These are phyloP conservation scores for Caradrina clavipalpis DNA, from an alignment of 2,888 invertebrate genomes.

Conservation along the genomic window DNA sequence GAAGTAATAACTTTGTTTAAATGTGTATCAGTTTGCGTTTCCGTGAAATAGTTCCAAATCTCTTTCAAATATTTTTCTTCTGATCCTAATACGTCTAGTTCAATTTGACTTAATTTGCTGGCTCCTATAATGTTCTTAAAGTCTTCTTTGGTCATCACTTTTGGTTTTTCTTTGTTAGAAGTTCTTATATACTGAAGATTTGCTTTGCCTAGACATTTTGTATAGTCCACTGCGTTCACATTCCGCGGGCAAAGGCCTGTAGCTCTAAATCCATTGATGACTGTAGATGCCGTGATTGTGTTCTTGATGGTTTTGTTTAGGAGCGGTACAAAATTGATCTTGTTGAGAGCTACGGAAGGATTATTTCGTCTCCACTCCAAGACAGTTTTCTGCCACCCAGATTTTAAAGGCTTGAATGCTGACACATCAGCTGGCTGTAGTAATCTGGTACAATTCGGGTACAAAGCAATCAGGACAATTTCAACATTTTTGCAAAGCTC, in stretches of 20 bases:
- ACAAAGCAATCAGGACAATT: constrained; percentile 49
- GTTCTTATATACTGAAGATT: too few species aligned
- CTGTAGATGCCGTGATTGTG: constrained; percentile 14
- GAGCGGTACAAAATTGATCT: constrained; percentile 59
- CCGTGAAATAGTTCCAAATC: constrained; percentile 17
- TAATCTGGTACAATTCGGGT: constrained; percentile 59
- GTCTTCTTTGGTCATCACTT: neutral
- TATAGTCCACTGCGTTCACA: constrained; percentile 49
- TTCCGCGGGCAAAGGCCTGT: constrained; percentile 54
- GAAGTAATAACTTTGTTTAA: constrained; percentile 26
- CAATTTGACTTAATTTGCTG: neutral
- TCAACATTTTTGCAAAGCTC: constrained; percentile 29
- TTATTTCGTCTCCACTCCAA: constrained; percentile 55
- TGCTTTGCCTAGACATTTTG: constrained; percentile 33
- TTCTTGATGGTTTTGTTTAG: constrained; percentile 40
- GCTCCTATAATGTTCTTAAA: neutral
- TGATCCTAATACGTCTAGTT: constrained; percentile 7
- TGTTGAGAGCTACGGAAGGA: constrained; percentile 45
- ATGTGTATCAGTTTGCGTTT: constrained; percentile 18
- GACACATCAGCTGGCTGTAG: constrained; percentile 61
- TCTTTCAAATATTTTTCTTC: constrained; percentile 20
- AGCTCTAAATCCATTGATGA: constrained; percentile 59
- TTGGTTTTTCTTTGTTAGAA: constrained; percentile 8
- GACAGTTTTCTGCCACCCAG: constrained; percentile 55
- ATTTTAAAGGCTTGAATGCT: constrained; percentile 61